Evolutionary conservation across 23 tunicate genomes (phyloP).

Genomic region (Trididemnum nubilum): DNA sequence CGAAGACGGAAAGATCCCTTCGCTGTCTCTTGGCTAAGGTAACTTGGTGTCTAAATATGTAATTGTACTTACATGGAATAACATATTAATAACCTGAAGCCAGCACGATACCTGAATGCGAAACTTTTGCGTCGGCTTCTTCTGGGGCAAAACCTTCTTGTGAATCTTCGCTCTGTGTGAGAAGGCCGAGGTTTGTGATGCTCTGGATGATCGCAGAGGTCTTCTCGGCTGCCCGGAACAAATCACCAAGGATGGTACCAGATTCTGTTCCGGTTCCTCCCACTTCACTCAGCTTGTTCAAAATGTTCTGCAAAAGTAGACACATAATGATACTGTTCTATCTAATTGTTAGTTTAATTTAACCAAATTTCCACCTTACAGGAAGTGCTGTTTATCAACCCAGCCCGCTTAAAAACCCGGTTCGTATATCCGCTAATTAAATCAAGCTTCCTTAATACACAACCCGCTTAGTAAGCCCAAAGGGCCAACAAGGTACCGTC

Average conservation of each 20-base stretch:
- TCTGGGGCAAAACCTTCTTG: not conserved
- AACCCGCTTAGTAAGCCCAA: too few species aligned
- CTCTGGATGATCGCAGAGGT: constrained; percentile 80
- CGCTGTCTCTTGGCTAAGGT: too few species aligned
- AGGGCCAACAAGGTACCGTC: too few species aligned
- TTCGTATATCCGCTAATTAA: too few species aligned
- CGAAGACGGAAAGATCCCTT: too few species aligned
- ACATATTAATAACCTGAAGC: too few species aligned
- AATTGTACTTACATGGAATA: too few species aligned
- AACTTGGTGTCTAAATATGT: too few species aligned
- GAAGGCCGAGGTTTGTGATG: constrained; percentile 72
- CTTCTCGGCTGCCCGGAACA: constrained; percentile 70
- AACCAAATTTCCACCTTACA: not conserved
- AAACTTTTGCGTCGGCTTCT: not conserved
- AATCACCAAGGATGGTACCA: constrained; percentile 84
- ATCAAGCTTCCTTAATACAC: too few species aligned
- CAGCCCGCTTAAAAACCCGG: too few species aligned
- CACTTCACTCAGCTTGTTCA: constrained; percentile 53
- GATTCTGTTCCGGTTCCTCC: constrained; percentile 71
- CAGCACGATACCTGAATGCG: constrained; percentile 5
- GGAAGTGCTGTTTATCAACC: too few species aligned
- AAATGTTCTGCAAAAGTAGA: constrained; percentile 54
- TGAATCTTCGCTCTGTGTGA: constrained; percentile 27
- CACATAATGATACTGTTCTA: too few species aligned
- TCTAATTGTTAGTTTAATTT: not conserved